Conservation (phyloP, 2,888 invertebrate species). For the Tolmerus cingulatus region DNA sequence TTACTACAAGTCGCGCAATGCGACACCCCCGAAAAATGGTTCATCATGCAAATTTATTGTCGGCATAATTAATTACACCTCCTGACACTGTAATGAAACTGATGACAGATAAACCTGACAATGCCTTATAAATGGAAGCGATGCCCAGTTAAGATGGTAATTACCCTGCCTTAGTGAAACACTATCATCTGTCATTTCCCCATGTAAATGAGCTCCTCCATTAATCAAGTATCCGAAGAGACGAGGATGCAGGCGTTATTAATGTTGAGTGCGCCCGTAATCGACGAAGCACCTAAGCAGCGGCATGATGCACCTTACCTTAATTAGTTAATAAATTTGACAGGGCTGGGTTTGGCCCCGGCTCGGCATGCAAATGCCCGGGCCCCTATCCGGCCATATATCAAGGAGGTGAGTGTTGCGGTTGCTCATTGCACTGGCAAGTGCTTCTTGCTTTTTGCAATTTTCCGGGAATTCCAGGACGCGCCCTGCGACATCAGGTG, state of each 20-base stretch:
- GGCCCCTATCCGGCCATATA: neutral
- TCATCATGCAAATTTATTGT: conserved; percentile 42
- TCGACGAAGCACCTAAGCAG: conserved; percentile 32
- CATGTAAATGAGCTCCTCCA: conserved; percentile 44
- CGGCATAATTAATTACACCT: conserved; percentile 43
- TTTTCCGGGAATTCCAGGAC: neutral
- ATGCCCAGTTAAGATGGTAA: conserved; percentile 44
- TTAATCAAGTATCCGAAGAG: conserved; percentile 43
- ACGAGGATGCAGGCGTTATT: conserved; percentile 27
- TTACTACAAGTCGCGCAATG: conserved; percentile 34
- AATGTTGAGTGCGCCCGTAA: conserved; percentile 30
- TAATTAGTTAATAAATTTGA: conserved; percentile 39
- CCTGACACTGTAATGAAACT: conserved; percentile 43
- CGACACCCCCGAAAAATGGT: conserved; percentile 31
- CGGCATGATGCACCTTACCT: conserved; percentile 37
- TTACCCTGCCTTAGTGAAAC: conserved; percentile 42
- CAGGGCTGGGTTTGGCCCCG: conserved; percentile 1
- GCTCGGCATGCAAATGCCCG: neutral
- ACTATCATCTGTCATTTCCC: conserved; percentile 46
- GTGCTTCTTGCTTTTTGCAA: neutral
- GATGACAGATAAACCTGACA: conserved; percentile 43
- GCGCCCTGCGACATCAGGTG: neutral
- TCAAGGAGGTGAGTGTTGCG: neutral
- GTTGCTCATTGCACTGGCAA: neutral
- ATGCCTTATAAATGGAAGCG: conserved; percentile 46